Evolutionary conservation across 2,113 vertebrate genomes (phyloP).

Genomic region (Pelvicachromis taeniatus): DNA sequence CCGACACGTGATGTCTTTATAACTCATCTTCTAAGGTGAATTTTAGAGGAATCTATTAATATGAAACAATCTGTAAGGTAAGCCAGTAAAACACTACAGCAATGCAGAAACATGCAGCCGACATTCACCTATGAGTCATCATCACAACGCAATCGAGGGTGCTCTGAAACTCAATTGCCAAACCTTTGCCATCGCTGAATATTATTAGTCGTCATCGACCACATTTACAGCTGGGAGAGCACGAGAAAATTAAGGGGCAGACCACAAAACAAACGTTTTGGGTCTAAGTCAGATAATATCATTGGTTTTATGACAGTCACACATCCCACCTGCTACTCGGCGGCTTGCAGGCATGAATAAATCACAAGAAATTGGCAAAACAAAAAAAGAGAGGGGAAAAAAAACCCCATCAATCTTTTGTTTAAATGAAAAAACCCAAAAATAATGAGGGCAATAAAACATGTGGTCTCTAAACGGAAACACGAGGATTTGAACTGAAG

Average conservation of each 20-base stretch:
- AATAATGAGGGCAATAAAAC: slow-evolving; percentile 47
- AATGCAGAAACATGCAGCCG: not conserved
- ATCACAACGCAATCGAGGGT: not conserved
- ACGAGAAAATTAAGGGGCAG: not conserved
- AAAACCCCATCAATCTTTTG: not conserved
- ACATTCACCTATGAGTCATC: slow-evolving; percentile 26
- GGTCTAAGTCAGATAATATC: slow-evolving; percentile 42
- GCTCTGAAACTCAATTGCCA: slow-evolving; percentile 24
- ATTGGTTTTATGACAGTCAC: slow-evolving; percentile 49
- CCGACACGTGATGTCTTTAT: not conserved
- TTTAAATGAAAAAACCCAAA: slow-evolving; percentile 5
- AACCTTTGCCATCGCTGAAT: slow-evolving; percentile 12
- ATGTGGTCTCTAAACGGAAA: not conserved
- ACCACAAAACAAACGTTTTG: slow-evolving; percentile 22
- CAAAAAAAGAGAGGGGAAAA: not conserved
- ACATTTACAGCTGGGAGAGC: slow-evolving; percentile 7
- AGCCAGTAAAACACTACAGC: not conserved
- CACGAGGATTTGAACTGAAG: not conserved
- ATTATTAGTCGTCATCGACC: slow-evolving; percentile 26
- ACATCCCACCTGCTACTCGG: slow-evolving; percentile 60
- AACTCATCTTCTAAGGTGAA: not conserved
- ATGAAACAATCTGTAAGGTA: not conserved
- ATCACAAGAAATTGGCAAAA: slow-evolving; percentile 54
- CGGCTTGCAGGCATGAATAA: slow-evolving; percentile 53
- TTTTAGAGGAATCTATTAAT: not conserved